These are phyloP conservation scores for Halcyon chelicuti DNA, from an alignment of 2,797 vertebrate genomes.

Conservation along the genomic window DNA sequence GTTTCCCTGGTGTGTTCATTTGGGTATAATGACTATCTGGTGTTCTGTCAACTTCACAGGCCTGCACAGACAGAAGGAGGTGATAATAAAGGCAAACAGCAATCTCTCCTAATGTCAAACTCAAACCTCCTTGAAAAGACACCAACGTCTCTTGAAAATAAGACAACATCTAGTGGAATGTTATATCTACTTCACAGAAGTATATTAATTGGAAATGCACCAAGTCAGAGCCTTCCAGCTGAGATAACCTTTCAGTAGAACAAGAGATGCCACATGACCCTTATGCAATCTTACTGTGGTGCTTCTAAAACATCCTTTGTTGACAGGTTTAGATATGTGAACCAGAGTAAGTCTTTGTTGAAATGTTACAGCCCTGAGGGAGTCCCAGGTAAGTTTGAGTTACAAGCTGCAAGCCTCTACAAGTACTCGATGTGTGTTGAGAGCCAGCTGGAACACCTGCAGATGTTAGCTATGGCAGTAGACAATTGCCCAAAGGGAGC, in stretches of 20 bases:
- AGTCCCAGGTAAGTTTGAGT: not conserved
- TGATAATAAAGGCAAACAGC: not conserved
- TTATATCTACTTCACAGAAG: not conserved
- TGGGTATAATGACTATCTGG: not conserved
- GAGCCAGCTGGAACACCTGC: not conserved
- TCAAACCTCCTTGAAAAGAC: not conserved
- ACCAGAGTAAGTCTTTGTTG: not conserved
- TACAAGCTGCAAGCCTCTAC: conserved; percentile 4
- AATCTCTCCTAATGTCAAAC: not conserved
- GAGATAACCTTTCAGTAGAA: not conserved
- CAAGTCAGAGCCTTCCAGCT: not conserved
- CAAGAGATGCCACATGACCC: not conserved
- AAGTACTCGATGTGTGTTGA: not conserved
- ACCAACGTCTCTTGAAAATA: not conserved
- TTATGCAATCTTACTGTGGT: not conserved
- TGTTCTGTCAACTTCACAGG: not conserved
- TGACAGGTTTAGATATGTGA: not conserved
- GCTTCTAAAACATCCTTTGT: conserved; percentile 13
- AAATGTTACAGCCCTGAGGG: conserved; percentile 4
- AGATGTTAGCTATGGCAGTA: not conserved
- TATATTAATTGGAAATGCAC: not conserved
- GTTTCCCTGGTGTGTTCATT: not conserved
- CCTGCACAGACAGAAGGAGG: not conserved
- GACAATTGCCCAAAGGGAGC: conserved; percentile 4
- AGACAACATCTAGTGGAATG: not conserved